Conservation (phyloP, 2,888 invertebrate species). For the Tinea semifulvella region DNA sequence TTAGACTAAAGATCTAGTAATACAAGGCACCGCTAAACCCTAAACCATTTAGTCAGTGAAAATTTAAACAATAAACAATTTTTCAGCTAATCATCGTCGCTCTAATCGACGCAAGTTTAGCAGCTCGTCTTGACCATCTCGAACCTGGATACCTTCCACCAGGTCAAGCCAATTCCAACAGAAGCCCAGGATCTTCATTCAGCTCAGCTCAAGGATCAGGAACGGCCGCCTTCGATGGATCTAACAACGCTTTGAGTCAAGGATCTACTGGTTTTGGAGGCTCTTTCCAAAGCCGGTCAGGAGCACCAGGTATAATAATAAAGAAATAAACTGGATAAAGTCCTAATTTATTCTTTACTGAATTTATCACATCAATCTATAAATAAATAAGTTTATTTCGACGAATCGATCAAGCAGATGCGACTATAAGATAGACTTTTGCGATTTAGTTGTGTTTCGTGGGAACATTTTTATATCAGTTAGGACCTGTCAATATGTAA, state of each 20-base stretch:
- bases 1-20: too few relatives aligned
- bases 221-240: slow-evolving; percentile 19
- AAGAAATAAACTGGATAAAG: too few relatives aligned
- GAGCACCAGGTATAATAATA: slow-evolving; percentile 23
- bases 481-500: too few relatives aligned
- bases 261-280: slow-evolving; percentile 17
- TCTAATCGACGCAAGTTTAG: slow-evolving; percentile 40
- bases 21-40: too few relatives aligned
- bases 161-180: slow-evolving; percentile 23
- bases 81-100: slow-evolving; percentile 46
- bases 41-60: too few relatives aligned
- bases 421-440: too few relatives aligned
- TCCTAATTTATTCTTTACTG: too few relatives aligned
- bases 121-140: slow-evolving; percentile 48
- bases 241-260: slow-evolving; percentile 13
- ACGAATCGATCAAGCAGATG: too few relatives aligned
- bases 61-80: slow-evolving; percentile 14
- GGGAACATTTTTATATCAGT: too few relatives aligned
- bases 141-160: slow-evolving; percentile 54
- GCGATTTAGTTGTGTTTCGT: too few relatives aligned
- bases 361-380: too few relatives aligned
- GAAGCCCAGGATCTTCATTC: neutral
- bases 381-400: too few relatives aligned
- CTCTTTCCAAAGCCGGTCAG: slow-evolving; percentile 13
- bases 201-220: slow-evolving; percentile 15